Percentiles rank a stretch among this genome's conserved stretches.
Conservation (phyloP, 2,113 vertebrate genomes). For the Strigops habroptila region DNA sequence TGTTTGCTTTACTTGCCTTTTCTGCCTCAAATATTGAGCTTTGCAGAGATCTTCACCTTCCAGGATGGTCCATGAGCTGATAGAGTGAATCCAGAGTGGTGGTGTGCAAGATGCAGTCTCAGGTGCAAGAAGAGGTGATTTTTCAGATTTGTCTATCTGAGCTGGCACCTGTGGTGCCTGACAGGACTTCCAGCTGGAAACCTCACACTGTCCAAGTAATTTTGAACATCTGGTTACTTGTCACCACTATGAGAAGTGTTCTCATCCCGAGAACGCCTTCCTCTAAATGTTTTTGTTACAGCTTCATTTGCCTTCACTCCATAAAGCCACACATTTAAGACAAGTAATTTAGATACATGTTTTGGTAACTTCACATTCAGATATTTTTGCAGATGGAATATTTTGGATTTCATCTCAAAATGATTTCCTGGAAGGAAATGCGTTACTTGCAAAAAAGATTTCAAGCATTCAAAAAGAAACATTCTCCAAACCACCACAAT, state of each 20-base stretch:
- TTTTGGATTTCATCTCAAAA: neutral
- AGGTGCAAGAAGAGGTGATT: neutral
- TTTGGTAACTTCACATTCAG: neutral
- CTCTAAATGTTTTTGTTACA: neutral
- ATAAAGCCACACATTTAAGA: neutral
- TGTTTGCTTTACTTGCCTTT: neutral
- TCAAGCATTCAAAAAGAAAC: neutral
- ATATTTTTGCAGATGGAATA: neutral
- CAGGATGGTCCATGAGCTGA: neutral
- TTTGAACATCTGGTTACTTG: neutral
- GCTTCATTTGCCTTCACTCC: neutral
- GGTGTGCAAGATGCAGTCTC: neutral
- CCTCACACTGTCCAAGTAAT: neutral
- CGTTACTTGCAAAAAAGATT: neutral
- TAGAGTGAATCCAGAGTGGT: neutral
- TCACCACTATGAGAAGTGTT: neutral
- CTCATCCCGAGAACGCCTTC: neutral
- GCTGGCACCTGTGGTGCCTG: neutral
- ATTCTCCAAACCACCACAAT: neutral
- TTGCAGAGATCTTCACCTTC: neutral
- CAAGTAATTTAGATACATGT: neutral
- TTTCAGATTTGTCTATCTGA: neutral
- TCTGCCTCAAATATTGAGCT: neutral
- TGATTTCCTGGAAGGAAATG: neutral
- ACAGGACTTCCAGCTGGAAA: neutral